Percentiles rank a stretch among this genome's conserved stretches.
Evolutionary conservation across 2,113 vertebrate genomes (phyloP).

Genomic region (Vidua chalybeata): DNA sequence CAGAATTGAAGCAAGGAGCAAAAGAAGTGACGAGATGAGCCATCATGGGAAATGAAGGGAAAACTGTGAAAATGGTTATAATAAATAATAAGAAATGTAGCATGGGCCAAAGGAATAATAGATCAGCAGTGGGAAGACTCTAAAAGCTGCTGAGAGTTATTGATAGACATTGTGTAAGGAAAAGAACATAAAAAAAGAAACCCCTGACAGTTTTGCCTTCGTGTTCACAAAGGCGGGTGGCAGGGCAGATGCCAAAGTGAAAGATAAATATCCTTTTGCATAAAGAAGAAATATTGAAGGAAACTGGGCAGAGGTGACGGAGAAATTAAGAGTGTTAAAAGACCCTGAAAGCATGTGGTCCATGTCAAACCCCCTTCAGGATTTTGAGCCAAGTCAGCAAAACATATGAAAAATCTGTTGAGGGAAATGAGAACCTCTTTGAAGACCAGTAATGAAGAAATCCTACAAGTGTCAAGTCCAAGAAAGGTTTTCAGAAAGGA

Average conservation of each 20-base stretch:
- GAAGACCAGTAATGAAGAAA: constrained; percentile 1
- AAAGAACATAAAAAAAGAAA: not conserved
- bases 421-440: constrained; percentile 1
- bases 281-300: constrained; percentile 55
- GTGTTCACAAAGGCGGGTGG: not conserved
- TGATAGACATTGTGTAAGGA: constrained; percentile 15
- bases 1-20: not conserved
- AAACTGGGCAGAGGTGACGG: constrained; percentile 18
- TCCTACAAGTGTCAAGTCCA: not conserved
- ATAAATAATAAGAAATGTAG: constrained; percentile 46
- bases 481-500: not conserved
- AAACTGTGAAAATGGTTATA: constrained; percentile 7
- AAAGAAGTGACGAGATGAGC: constrained; percentile 22
- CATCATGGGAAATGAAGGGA: constrained; percentile 14
- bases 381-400: constrained; percentile 4
- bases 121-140: constrained; percentile 13
- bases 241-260: constrained; percentile 5
- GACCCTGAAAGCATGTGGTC: constrained; percentile 4
- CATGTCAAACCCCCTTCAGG: not conserved
- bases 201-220: constrained; percentile 15
- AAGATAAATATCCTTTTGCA: constrained; percentile 50
- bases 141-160: constrained; percentile 49
- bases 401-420: not conserved
- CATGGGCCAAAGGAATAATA: constrained; percentile 51
- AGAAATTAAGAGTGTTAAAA: constrained; percentile 37